These are phyloP conservation scores for Hirtodrosophila cameraria DNA, from an alignment of 2,888 invertebrate species.

Conservation along the genomic window DNA sequence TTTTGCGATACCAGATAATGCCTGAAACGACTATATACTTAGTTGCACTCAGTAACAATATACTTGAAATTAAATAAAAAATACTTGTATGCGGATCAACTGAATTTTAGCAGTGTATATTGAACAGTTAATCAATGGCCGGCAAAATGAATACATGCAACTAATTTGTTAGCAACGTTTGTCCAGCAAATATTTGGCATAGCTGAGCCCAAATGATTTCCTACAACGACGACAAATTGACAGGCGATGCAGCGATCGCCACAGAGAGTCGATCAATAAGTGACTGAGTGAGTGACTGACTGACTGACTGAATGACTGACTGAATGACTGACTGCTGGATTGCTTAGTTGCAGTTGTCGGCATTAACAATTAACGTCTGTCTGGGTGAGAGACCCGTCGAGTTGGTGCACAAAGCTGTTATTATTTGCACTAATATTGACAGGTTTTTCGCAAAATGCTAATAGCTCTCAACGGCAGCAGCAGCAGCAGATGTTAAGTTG, in stretches of 20 bases:
- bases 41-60: no score
- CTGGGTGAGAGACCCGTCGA: slow-evolving; percentile 21
- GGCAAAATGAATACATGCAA: slow-evolving; percentile 37
- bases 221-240: slow-evolving; percentile 58
- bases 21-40: no score
- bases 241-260: slow-evolving; percentile 44
- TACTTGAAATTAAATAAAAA: no score
- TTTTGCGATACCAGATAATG: no score
- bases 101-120: slow-evolving; percentile 29
- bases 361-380: slow-evolving; percentile 77
- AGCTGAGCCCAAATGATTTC: slow-evolving; percentile 63
- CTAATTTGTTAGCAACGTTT: slow-evolving; percentile 23
- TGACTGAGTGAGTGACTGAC: slow-evolving; percentile 29
- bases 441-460: slow-evolving; percentile 76
- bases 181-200: slow-evolving; percentile 75
- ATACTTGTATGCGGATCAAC: not conserved
- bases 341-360: slow-evolving; percentile 62
- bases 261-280: slow-evolving; percentile 39
- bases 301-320: slow-evolving; percentile 29
- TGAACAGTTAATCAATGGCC: slow-evolving; percentile 57
- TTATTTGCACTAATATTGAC: slow-evolving; percentile 82
- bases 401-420: slow-evolving; percentile 66
- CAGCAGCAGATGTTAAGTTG: slow-evolving; percentile 43
- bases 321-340: slow-evolving; percentile 21
- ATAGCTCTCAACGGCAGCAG: slow-evolving; percentile 54